A percentile compares a stretch with the other conserved stretches of the same genome.
Conservation (phyloP, 1,140 invertebrate genomes). For the Oppia nitens region DNA sequence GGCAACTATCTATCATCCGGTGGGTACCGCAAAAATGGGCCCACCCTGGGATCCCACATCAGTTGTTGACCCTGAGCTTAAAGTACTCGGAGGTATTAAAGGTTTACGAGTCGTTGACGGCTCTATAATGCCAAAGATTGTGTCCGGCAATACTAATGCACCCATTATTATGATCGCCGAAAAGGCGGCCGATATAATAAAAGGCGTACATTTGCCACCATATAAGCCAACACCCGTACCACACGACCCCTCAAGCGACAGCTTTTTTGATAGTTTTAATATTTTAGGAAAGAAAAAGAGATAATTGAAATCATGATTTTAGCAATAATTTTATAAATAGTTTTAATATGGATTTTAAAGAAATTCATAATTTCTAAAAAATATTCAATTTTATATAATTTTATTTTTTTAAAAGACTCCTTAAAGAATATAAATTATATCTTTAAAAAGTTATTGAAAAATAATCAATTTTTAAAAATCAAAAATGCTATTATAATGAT, state of each 20-base stretch:
- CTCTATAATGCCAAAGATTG: constrained; percentile 48
- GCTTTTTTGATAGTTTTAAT: not conserved
- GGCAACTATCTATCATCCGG: constrained; percentile 55
- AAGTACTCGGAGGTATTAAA: constrained; percentile 30
- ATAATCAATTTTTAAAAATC: too few species aligned
- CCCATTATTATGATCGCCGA: constrained; percentile 22
- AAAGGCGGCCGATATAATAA: constrained; percentile 27
- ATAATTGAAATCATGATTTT: not conserved
- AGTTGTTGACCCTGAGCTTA: constrained; percentile 59
- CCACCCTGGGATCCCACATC: constrained; percentile 49
- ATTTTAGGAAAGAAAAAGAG: not conserved
- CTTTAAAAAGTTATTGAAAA: too few species aligned
- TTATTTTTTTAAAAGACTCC: too few species aligned
- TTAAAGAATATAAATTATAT: too few species aligned
- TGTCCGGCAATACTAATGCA: constrained; percentile 27
- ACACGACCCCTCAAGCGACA: not conserved
- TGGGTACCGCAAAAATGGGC: constrained; percentile 55
- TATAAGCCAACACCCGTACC: not conserved
- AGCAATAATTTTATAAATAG: not conserved
- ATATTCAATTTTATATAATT: too few species aligned
- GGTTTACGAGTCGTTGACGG: constrained; percentile 45
- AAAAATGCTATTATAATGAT: too few species aligned
- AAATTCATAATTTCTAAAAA: too few species aligned
- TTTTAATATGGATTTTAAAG: too few species aligned
- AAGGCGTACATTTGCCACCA: constrained; percentile 23